phyloP scores from a whole-genome alignment of 2,888 invertebrate species.

The Brachylomia viminalis region DNA sequence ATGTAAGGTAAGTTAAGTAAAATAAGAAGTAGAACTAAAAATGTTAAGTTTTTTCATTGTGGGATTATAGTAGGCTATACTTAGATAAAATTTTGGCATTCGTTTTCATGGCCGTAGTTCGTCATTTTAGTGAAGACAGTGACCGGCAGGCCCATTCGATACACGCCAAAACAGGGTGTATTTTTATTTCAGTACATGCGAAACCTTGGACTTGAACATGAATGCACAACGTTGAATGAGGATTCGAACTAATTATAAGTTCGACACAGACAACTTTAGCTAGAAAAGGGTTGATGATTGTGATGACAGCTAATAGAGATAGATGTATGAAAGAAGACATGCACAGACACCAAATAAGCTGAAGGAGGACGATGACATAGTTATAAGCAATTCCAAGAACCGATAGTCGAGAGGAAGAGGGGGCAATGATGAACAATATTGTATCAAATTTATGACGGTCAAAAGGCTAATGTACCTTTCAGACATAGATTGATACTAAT shows the following conservation, averaged over 20 bases:
- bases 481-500: slow-evolving; percentile 47
- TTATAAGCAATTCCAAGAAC: not conserved
- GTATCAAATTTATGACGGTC: slow-evolving; percentile 4
- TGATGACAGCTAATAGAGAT: not conserved
- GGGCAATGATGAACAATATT: slow-evolving; percentile 2
- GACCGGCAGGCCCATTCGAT: slow-evolving; percentile 10
- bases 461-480: slow-evolving; percentile 41
- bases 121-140: slow-evolving; percentile 8
- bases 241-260: not conserved
- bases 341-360: not conserved
- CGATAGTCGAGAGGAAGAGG: not conserved
- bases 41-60: not conserved
- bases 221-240: not conserved
- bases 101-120: not conserved
- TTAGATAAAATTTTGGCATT: not conserved
- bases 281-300: not conserved
- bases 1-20: too few species aligned
- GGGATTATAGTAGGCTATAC: not conserved
- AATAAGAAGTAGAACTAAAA: not conserved
- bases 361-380: not conserved
- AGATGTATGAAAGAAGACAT: not conserved
- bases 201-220: slow-evolving; percentile 22
- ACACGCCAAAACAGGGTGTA: slow-evolving; percentile 34
- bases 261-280: not conserved
- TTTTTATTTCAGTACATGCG: slow-evolving; percentile 30